phyloP scores from a whole-genome alignment of 2,888 invertebrate genomes.

The Anthrax anthrax region DNA sequence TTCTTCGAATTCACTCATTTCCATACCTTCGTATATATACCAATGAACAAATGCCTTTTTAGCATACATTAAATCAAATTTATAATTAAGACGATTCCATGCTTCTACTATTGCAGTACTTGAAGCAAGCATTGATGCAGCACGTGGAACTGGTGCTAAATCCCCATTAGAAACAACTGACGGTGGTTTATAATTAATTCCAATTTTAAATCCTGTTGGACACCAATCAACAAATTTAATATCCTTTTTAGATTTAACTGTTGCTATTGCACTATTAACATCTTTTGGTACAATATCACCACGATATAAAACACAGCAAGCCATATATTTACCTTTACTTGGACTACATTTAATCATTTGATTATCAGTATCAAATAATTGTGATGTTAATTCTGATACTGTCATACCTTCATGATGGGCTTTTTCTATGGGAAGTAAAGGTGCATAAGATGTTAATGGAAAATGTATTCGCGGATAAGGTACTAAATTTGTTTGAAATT shows the following conservation, averaged over 20 bases:
- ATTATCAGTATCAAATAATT: conserved; percentile 72
- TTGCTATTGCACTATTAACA: conserved; percentile 69
- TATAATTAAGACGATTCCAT: conserved; percentile 80
- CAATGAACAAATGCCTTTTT: conserved; percentile 93
- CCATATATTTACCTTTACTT: conserved; percentile 72
- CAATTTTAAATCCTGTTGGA: conserved; percentile 73
- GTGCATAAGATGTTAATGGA: conserved; percentile 59
- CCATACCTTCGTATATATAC: conserved; percentile 44
- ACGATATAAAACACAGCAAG: conserved; percentile 69
- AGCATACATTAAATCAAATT: conserved; percentile 89
- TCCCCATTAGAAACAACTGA: conserved; percentile 55
- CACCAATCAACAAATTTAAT: conserved; percentile 88
- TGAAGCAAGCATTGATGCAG: conserved; percentile 74
- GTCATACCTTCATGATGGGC: conserved; percentile 59
- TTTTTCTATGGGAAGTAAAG: conserved; percentile 56
- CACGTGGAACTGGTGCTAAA: conserved; percentile 63
- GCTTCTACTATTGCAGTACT: conserved; percentile 83
- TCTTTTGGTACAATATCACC: conserved; percentile 86
- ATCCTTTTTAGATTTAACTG: conserved; percentile 58
- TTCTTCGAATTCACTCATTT: conserved; percentile 32
- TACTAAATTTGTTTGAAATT: conserved; percentile 83
- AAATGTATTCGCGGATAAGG: conserved; percentile 90
- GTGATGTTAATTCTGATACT: conserved; percentile 67
- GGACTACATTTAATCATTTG: conserved; percentile 81
- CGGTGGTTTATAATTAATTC: conserved; percentile 68